These are phyloP conservation scores for Leuciscus waleckii DNA, from an alignment of 2,797 vertebrate species.

Conservation along the genomic window DNA sequence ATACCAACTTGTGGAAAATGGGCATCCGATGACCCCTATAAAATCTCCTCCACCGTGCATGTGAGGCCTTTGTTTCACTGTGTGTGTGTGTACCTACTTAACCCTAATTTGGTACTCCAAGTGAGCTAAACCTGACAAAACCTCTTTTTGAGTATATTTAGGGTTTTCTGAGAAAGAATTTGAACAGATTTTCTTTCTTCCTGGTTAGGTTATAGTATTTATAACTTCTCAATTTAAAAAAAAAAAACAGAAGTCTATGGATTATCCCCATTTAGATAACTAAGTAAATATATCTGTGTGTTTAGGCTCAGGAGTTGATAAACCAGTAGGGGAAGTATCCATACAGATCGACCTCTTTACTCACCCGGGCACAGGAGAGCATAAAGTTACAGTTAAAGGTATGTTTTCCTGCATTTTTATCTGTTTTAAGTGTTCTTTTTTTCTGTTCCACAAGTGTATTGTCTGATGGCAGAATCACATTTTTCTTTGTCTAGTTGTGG, in stretches of 20 bases:
- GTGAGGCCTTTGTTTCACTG: slow-evolving; percentile 16
- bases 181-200: too few relatives aligned
- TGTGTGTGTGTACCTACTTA: slow-evolving; percentile 30
- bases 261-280: neutral
- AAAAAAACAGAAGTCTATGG: too few relatives aligned
- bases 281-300: neutral
- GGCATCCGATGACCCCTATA: too few relatives aligned
- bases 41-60: neutral
- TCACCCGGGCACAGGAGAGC: slow-evolving; percentile 91
- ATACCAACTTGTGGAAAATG: too few relatives aligned
- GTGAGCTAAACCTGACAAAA: neutral
- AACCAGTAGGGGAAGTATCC: slow-evolving; percentile 93
- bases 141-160: neutral
- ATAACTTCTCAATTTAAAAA: neutral
- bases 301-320: slow-evolving; percentile 89
- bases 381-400: slow-evolving; percentile 97
- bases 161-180: too few relatives aligned
- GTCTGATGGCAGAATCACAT: neutral
- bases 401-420: slow-evolving; percentile 27
- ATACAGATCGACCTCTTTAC: slow-evolving; percentile 95
- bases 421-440: neutral
- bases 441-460: neutral
- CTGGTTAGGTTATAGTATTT: neutral
- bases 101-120: neutral
- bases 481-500: slow-evolving; percentile 81